A percentile compares a stretch with the other conserved stretches of the same genome.
Evolutionary conservation across 1,140 invertebrate genomes (phyloP).

Genomic region (Tetramorium simillimum): DNA sequence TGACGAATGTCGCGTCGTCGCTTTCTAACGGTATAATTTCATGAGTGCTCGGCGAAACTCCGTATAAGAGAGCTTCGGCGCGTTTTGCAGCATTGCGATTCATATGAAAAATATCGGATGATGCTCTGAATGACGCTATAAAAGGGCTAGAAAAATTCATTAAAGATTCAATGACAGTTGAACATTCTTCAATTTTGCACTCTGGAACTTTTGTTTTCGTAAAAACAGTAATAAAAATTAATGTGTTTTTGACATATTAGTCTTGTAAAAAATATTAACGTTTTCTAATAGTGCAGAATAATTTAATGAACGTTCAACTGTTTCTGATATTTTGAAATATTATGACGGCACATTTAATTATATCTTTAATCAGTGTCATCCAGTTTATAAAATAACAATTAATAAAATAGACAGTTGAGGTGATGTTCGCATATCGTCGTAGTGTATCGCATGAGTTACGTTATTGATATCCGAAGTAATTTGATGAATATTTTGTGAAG

Average conservation of each 20-base stretch:
- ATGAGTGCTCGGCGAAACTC: slow-evolving; percentile 1
- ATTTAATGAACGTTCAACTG: slow-evolving; percentile 13
- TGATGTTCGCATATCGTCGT: not conserved
- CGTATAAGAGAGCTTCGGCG: slow-evolving; percentile 5
- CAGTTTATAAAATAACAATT: not conserved
- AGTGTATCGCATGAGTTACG: not conserved
- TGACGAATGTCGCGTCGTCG: not conserved
- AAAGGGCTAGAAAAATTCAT: not conserved
- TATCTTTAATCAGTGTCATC: not conserved
- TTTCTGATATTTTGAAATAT: not conserved
- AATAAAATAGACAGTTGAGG: not conserved
- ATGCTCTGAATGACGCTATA: not conserved
- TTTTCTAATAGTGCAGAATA: not conserved
- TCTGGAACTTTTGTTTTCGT: not conserved
- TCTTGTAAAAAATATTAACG: not conserved
- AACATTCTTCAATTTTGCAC: not conserved
- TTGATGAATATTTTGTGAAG: not conserved
- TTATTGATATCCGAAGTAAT: not conserved
- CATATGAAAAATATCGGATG: not conserved
- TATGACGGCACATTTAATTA: not conserved
- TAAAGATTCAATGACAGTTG: not conserved
- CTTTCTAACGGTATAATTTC: slow-evolving; percentile 39
- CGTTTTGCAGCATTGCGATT: not conserved
- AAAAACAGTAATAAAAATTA: not conserved
- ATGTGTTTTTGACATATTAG: not conserved